phyloP scores from a whole-genome alignment of 2,888 invertebrate species.

The Harmothoe impar region DNA sequence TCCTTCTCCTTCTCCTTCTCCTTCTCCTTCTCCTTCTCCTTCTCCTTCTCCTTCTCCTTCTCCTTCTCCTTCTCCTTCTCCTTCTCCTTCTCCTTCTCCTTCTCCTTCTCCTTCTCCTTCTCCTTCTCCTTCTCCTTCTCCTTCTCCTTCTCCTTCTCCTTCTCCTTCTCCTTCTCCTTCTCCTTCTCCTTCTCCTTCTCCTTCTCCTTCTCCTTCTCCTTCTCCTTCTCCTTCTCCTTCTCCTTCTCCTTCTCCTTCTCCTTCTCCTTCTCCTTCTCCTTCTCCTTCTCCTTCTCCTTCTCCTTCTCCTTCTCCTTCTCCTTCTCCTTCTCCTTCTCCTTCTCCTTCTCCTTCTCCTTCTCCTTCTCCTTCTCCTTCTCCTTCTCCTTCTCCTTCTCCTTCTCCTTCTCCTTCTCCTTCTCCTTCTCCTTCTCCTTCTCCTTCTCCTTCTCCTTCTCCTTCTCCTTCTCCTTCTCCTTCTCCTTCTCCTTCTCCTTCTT shows the following conservation, averaged over 20 bases:
- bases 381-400: conserved; percentile 62
- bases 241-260: conserved; percentile 61
- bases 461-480: conserved; percentile 62
- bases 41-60: conserved; percentile 54
- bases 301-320: conserved; percentile 63
- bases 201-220: conserved; percentile 63
- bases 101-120: conserved; percentile 64
- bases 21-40: conserved; percentile 29
- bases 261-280: conserved; percentile 62
- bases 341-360: conserved; percentile 64
- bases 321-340: conserved; percentile 61
- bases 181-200: conserved; percentile 66
- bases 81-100: conserved; percentile 19
- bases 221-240: conserved; percentile 62
- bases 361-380: conserved; percentile 61
- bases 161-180: conserved; percentile 63
- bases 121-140: background rate
- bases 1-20: background rate
- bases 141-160: too few relatives aligned
- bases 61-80: conserved; percentile 63
- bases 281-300: conserved; percentile 62
- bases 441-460: conserved; percentile 62
- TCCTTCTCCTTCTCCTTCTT: conserved; percentile 61
- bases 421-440: conserved; percentile 62
- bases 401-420: conserved; percentile 62